Conservation (phyloP, 2,797 vertebrate genomes). For the Valencia hispanica region DNA sequence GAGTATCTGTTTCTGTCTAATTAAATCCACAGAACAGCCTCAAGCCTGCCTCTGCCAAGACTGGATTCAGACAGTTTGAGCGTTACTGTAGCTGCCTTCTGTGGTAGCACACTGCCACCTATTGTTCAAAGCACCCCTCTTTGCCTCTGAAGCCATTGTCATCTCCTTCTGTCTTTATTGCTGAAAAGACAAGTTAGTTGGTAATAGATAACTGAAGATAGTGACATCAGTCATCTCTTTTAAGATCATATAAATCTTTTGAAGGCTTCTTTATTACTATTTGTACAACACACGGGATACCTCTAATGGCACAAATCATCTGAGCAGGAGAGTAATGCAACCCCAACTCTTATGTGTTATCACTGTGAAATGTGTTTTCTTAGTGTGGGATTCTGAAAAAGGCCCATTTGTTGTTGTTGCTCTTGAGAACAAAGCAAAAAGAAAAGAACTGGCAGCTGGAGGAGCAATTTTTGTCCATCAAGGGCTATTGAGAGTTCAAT, state of each 20-base stretch:
- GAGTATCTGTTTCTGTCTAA: constrained; percentile 88
- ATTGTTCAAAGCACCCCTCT: constrained; percentile 65
- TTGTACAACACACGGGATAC: constrained; percentile 76
- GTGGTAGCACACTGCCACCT: constrained; percentile 87
- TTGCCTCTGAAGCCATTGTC: constrained; percentile 59
- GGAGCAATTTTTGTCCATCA: constrained; percentile 83
- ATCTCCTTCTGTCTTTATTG: constrained; percentile 62
- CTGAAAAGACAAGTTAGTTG: constrained; percentile 75
- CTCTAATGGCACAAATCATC: constrained; percentile 80
- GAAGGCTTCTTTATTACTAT: constrained; percentile 81
- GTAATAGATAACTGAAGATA: constrained; percentile 75
- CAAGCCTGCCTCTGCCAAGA: constrained; percentile 78
- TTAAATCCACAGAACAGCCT: constrained; percentile 85
- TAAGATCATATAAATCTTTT: constrained; percentile 82
- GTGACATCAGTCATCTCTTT: constrained; percentile 79
- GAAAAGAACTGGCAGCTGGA: constrained; percentile 79
- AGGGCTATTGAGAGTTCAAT: constrained; percentile 81
- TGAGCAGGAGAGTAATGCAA: constrained; percentile 76
- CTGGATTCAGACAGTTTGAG: constrained; percentile 63
- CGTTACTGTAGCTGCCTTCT: constrained; percentile 51
- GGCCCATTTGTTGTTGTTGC: constrained; percentile 80
- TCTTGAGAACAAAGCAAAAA: constrained; percentile 81
- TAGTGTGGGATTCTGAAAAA: constrained; percentile 73
- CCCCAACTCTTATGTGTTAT: constrained; percentile 80
- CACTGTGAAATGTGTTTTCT: constrained; percentile 80